A percentile compares a stretch with the other conserved stretches of the same genome.
These are phyloP conservation scores for Blastobasis lacticolella DNA, from an alignment of 2,888 invertebrate species.

Conservation along the genomic window DNA sequence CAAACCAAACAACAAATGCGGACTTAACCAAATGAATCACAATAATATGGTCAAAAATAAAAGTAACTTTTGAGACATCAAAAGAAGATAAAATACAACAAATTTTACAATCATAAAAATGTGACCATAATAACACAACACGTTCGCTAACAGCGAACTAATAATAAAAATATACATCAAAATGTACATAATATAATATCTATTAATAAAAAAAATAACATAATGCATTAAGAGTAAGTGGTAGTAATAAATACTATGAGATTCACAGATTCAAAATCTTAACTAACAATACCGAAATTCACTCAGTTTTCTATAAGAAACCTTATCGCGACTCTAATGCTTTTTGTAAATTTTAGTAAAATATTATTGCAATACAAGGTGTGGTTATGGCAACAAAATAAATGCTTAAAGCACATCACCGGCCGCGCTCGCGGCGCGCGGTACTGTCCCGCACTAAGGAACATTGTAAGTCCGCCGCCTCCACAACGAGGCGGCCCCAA, in stretches of 20 bases:
- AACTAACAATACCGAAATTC: conserved; percentile 70
- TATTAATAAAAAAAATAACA: conserved; percentile 67
- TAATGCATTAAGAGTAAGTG: conserved; percentile 67
- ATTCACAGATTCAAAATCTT: conserved; percentile 74
- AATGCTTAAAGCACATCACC: conserved; percentile 75
- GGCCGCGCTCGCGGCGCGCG: conserved; percentile 59
- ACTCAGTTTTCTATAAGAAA: conserved; percentile 59
- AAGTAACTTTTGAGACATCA: conserved; percentile 54
- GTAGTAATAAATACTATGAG: conserved; percentile 74
- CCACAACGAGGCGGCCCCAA: conserved; percentile 51
- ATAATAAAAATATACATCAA: conserved; percentile 73
- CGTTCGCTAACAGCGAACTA: conserved; percentile 59
- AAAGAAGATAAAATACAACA: conserved; percentile 67
- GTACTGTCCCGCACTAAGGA: conserved; percentile 67
- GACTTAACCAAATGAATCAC: conserved; percentile 50
- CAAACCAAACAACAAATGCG: conserved; percentile 50
- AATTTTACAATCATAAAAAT: conserved; percentile 66
- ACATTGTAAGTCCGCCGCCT: conserved; percentile 63
- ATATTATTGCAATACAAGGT: conserved; percentile 73
- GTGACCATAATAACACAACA: conserved; percentile 66
- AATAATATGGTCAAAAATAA: conserved; percentile 51
- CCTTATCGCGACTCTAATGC: conserved; percentile 64
- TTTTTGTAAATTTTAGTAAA: conserved; percentile 72
- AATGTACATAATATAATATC: conserved; percentile 74
- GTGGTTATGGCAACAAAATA: conserved; percentile 76